These are phyloP conservation scores for Mastomys natalensis DNA, from an alignment of 2,113 vertebrate genomes.

Conservation along the genomic window DNA sequence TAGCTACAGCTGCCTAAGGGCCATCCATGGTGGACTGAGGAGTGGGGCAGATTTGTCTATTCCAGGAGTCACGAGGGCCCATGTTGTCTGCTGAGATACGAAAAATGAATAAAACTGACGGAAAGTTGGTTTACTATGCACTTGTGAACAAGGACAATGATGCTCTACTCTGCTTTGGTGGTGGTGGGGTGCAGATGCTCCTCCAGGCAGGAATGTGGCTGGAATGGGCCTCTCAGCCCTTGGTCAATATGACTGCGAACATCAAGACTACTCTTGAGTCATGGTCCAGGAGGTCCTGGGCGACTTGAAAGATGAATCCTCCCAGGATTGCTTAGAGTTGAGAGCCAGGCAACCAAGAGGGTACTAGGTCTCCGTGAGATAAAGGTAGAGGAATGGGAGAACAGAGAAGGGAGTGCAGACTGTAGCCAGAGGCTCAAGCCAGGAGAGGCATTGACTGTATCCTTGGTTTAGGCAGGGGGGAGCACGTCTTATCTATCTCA, in stretches of 20 bases:
- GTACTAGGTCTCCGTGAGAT: background rate
- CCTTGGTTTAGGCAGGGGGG: background rate
- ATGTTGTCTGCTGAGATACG: background rate
- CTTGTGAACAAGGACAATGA: background rate
- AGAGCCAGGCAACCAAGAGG: background rate
- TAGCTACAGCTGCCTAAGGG: background rate
- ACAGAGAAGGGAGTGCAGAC: background rate
- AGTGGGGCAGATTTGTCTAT: too few relatives aligned
- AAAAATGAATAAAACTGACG: background rate
- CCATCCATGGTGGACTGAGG: rapidly evolving
- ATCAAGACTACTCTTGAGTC: background rate
- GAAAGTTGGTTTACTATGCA: background rate
- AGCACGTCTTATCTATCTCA: background rate
- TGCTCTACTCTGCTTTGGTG: background rate
- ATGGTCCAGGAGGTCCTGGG: background rate
- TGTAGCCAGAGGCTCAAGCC: background rate
- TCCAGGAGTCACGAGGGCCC: background rate
- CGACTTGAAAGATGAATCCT: background rate
- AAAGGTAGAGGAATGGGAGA: background rate
- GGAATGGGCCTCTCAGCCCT: background rate
- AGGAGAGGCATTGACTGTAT: background rate
- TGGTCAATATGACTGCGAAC: background rate
- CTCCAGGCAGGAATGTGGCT: background rate
- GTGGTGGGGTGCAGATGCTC: background rate
- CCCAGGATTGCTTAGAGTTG: background rate